A percentile compares a stretch with the other conserved stretches of the same genome.
These are phyloP conservation scores for Sebastes variabilis DNA, from an alignment of 2,797 vertebrate species.

Conservation along the genomic window DNA sequence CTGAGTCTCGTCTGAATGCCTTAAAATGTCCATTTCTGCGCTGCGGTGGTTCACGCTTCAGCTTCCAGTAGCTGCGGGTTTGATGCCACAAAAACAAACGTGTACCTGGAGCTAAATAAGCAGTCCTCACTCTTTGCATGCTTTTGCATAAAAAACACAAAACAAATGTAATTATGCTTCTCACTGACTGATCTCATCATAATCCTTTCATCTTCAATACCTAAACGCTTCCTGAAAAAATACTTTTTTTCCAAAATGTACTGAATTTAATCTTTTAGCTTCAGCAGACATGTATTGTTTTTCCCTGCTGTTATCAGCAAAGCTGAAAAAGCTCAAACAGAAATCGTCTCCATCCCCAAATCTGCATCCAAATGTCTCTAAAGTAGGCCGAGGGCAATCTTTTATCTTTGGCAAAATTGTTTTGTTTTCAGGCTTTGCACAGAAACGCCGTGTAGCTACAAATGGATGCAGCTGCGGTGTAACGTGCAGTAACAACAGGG, in stretches of 20 bases:
- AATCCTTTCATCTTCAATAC: not conserved
- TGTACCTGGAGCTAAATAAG: not conserved
- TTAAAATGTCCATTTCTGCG: conserved; percentile 14
- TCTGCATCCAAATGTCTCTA: not conserved
- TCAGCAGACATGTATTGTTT: not conserved
- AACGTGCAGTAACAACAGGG: not conserved
- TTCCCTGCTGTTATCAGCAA: conserved; percentile 4
- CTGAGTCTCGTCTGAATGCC: conserved; percentile 32
- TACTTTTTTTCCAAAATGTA: not conserved
- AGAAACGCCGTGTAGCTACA: not conserved
- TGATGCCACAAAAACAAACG: not conserved
- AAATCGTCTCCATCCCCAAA: not conserved
- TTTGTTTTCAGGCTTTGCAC: not conserved
- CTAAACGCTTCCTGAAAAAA: not conserved
- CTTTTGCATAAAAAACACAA: not conserved
- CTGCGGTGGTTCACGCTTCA: conserved; percentile 1
- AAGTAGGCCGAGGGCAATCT: conserved; percentile 4
- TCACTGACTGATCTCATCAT: conserved; percentile 9
- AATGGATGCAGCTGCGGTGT: not conserved
- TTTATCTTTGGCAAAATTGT: conserved; percentile 11
- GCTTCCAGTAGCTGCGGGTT: not conserved
- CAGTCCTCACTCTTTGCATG: not conserved
- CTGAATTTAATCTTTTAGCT: conserved; percentile 28
- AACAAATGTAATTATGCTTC: conserved; percentile 1
- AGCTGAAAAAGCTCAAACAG: conserved; percentile 1